Base-by-base conservation (phyloP, 2,113 vertebrate genomes). In the Pterocles gutturalis region DNA sequence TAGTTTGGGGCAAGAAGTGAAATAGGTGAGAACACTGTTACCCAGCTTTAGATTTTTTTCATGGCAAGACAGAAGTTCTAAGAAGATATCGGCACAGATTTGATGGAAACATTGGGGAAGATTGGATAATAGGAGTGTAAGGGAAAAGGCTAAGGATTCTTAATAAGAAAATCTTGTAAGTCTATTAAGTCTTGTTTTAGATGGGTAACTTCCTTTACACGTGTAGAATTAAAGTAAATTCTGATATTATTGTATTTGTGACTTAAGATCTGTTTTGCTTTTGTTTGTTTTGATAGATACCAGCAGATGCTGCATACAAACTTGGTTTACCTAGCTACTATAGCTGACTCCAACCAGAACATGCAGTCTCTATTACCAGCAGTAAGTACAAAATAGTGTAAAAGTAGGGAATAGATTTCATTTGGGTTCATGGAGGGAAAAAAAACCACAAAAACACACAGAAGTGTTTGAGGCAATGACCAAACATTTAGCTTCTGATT, bases 311-410 rank as follows among this genome's bases (percentile, higher is more conserved):
- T 99, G 93, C 99, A 99, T 97, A 99, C 99, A 97, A 99, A 99
- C 98, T 97, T 99, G 98, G 99, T 99, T 93, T 99, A 99, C 98
- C 98, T 99, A 97, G 99, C 99, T 36, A 99, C 99, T 79, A 99
- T 99, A 99, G 99, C 99, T 98, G 99, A 99, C 98, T 99, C 99
- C 86, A 99, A 99, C 98, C 99, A 99, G 97, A 99, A 99, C 97
- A 99, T 99, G 99, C 99, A 99, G 97, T 99, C 99, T 96, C 98
- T 99, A 83, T 98, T 99, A 95, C 99, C 99, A 96, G 99, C 99
- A 97, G 99, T 99, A 98, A 99, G 99, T 99, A 98, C 54, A 57
- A 92, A 95, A 53, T 22, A 70, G 13, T 46, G 33, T 61, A 55
- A 49, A 82, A 87, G 19, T 29, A 76, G 45, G 11, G 14, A 67